Conservation (phyloP, 2,797 vertebrate genomes). For the Thalassophryne amazonica region DNA sequence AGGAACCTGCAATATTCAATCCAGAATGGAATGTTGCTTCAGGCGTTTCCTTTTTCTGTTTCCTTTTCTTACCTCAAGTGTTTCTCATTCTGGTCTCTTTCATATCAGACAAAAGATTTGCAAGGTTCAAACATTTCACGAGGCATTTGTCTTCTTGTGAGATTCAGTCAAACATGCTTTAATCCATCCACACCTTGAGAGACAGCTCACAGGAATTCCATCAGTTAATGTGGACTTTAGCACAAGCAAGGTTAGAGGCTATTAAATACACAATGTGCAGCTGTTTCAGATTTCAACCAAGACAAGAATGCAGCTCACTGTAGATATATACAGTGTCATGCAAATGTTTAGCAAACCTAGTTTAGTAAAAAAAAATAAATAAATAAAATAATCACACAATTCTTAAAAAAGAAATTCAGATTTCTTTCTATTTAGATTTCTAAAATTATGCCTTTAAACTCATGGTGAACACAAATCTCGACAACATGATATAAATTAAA, state of each 20-base stretch:
- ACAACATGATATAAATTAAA: too few relatives aligned
- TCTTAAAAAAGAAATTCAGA: too few relatives aligned
- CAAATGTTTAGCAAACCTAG: slow-evolving; percentile 66
- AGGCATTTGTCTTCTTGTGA: slow-evolving; percentile 15
- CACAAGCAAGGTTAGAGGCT: background rate
- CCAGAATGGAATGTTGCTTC: slow-evolving; percentile 46
- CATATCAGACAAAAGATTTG: slow-evolving; percentile 26
- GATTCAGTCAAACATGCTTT: slow-evolving; percentile 38
- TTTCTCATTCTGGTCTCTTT: slow-evolving; percentile 48
- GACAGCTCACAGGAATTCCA: slow-evolving; percentile 37
- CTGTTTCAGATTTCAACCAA: slow-evolving; percentile 29
- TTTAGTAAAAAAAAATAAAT: too few relatives aligned
- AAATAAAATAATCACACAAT: too few relatives aligned
- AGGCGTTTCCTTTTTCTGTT: slow-evolving; percentile 41
- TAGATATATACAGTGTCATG: slow-evolving; percentile 56
- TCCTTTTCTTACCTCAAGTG: slow-evolving; percentile 18
- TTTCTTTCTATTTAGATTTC: too few relatives aligned
- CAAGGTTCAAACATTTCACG: slow-evolving; percentile 37
- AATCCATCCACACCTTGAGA: slow-evolving; percentile 22
- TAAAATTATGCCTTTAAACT: too few relatives aligned
- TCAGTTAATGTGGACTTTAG: slow-evolving; percentile 20
- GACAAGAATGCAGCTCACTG: slow-evolving; percentile 35
- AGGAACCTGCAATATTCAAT: slow-evolving; percentile 42
- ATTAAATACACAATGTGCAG: slow-evolving; percentile 18
- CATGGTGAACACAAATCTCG: too few relatives aligned